phyloP scores from a whole-genome alignment of 2,797 vertebrate species.

The Siniperca scherzeri region DNA sequence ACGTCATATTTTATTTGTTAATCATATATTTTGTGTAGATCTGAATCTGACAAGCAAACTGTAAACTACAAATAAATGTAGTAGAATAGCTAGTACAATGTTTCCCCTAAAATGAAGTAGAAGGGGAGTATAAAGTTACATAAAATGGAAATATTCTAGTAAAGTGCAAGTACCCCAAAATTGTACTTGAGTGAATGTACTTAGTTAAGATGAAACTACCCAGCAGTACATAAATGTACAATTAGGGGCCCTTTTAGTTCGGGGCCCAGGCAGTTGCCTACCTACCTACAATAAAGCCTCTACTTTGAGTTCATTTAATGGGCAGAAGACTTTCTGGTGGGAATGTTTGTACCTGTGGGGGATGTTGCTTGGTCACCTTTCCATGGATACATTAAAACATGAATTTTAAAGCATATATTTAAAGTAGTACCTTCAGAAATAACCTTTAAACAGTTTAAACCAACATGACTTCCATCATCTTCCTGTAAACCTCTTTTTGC shows the following conservation, averaged over 20 bases:
- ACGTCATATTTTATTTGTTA: not conserved
- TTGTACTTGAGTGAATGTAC: no score
- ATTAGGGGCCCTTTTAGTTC: not conserved
- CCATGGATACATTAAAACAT: not conserved
- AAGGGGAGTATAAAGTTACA: no score
- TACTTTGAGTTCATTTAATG: not conserved
- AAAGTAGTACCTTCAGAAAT: not conserved
- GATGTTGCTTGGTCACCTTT: not conserved
- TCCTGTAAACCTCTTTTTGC: constrained; percentile 13
- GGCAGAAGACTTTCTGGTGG: not conserved
- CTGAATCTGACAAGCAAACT: not conserved
- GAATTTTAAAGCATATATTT: not conserved
- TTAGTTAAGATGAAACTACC: not conserved
- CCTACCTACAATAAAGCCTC: not conserved
- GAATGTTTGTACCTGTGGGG: not conserved
- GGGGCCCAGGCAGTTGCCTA: not conserved
- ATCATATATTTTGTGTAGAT: not conserved
- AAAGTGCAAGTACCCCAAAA: no score
- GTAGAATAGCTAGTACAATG: no score
- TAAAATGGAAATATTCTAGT: no score
- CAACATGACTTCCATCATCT: not conserved
- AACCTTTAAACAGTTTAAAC: constrained; percentile 17
- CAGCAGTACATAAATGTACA: no score
- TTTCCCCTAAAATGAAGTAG: not conserved
- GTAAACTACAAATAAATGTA: not conserved